Evolutionary conservation across 1,140 invertebrate genomes (phyloP).

Genomic region (Elysia chlorotica): DNA sequence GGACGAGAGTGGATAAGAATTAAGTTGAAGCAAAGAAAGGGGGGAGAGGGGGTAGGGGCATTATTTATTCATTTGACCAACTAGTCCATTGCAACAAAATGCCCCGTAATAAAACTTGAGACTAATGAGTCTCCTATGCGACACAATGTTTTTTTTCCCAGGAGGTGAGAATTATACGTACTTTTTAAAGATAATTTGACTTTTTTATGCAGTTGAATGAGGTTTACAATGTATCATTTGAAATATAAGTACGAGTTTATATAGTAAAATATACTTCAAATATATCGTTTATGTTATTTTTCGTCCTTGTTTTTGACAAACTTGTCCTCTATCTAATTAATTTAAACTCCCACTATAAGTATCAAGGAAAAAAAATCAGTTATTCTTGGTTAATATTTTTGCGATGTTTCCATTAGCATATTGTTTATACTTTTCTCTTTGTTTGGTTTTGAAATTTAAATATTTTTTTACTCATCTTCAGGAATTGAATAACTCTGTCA

Average conservation of each 20-base stretch:
- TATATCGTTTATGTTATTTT: not conserved
- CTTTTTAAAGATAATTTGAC: not conserved
- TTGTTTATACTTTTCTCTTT: not conserved
- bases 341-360: not conserved
- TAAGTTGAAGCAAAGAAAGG: not conserved
- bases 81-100: not conserved
- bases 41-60: not conserved
- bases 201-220: not conserved
- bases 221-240: not conserved
- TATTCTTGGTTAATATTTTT: not conserved
- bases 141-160: too few species aligned
- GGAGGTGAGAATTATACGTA: not conserved
- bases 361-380: not conserved
- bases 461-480: too few species aligned
- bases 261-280: not conserved
- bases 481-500: not conserved
- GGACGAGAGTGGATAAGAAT: not conserved
- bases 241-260: too few species aligned
- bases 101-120: not conserved
- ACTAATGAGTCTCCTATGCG: too few species aligned
- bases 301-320: not conserved
- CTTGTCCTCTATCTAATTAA: not conserved
- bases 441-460: not conserved
- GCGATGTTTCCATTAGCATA: too few species aligned
- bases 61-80: not conserved